Conservation (phyloP, 2,888 invertebrate species). For the Synanthedon myopaeformis region DNA sequence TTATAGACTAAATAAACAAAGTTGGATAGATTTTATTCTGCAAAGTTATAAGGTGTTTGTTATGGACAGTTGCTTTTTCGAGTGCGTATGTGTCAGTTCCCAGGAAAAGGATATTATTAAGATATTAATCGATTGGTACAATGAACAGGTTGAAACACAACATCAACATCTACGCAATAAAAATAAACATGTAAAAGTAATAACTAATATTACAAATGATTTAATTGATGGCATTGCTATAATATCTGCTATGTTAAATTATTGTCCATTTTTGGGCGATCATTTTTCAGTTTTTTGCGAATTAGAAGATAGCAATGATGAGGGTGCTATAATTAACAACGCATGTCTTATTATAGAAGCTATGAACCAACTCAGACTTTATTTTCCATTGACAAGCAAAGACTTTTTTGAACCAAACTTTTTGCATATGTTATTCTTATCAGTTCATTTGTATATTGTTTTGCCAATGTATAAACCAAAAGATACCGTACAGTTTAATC, state of each 20-base stretch:
- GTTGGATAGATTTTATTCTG: slow-evolving; percentile 73
- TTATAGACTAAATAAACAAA: slow-evolving; percentile 51
- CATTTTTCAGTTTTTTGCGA: slow-evolving; percentile 58
- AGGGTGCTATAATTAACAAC: slow-evolving; percentile 63
- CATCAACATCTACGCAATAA: slow-evolving; percentile 26
- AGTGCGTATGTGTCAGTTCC: slow-evolving; percentile 45
- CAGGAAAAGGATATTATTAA: slow-evolving; percentile 37
- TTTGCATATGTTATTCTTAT: slow-evolving; percentile 71
- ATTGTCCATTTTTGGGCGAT: slow-evolving; percentile 69
- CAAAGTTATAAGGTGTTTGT: slow-evolving; percentile 73
- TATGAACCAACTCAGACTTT: slow-evolving; percentile 65
- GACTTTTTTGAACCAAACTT: slow-evolving; percentile 66
- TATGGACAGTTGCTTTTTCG: slow-evolving; percentile 58
- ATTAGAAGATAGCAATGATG: slow-evolving; percentile 38
- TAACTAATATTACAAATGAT: slow-evolving; percentile 61
- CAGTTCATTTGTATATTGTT: slow-evolving; percentile 64
- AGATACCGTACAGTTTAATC: slow-evolving; percentile 49
- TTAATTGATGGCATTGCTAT: slow-evolving; percentile 69
- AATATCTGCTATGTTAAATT: slow-evolving; percentile 62
- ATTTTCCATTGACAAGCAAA: slow-evolving; percentile 62
- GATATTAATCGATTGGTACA: slow-evolving; percentile 48
- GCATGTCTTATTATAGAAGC: slow-evolving; percentile 65
- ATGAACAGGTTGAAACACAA: slow-evolving; percentile 34
- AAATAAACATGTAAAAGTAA: slow-evolving; percentile 26
- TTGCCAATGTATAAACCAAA: slow-evolving; percentile 64